These are phyloP conservation scores for Pyrgus malvae DNA, from an alignment of 2,888 invertebrate species.

Conservation along the genomic window DNA sequence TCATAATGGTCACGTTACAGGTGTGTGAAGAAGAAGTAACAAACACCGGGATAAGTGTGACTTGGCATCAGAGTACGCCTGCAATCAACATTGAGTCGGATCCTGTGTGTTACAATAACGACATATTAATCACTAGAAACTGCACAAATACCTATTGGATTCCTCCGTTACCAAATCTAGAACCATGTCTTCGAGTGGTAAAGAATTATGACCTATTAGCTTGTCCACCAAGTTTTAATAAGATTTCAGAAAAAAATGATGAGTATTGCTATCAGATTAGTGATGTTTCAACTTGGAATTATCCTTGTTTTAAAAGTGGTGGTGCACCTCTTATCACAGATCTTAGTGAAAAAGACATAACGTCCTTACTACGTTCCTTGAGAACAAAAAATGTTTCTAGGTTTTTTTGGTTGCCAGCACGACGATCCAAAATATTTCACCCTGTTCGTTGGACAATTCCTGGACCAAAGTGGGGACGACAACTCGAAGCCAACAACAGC, in stretches of 20 bases:
- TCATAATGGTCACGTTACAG: no score
- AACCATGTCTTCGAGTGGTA: conserved; percentile 51
- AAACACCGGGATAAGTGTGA: conserved; percentile 51
- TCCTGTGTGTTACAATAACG: conserved; percentile 56
- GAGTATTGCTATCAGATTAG: conserved; percentile 62
- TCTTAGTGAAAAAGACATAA: conserved; percentile 48
- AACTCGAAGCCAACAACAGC: conserved; percentile 41
- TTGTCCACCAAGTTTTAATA: conserved; percentile 62
- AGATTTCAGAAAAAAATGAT: conserved; percentile 51
- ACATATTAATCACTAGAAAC: conserved; percentile 52
- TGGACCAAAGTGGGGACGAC: conserved; percentile 66
- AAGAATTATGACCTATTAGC: conserved; percentile 49
- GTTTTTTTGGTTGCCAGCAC: conserved; percentile 76
- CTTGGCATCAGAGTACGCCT: conserved; percentile 51
- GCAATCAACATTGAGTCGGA: conserved; percentile 54
- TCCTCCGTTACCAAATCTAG: conserved; percentile 48
- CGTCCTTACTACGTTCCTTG: conserved; percentile 55
- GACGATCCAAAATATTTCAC: conserved; percentile 60
- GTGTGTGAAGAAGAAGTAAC: conserved; percentile 59
- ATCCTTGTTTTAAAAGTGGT: conserved; percentile 65
- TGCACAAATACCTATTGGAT: conserved; percentile 58
- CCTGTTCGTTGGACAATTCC: conserved; percentile 74
- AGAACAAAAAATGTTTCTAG: conserved; percentile 43
- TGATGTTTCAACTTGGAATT: conserved; percentile 52
- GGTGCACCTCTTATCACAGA: conserved; percentile 66